Percentiles rank a stretch among this genome's conserved stretches.
These are phyloP conservation scores for Alcedo quadribrachys DNA, from an alignment of 2,797 vertebrate species.

Conservation along the genomic window DNA sequence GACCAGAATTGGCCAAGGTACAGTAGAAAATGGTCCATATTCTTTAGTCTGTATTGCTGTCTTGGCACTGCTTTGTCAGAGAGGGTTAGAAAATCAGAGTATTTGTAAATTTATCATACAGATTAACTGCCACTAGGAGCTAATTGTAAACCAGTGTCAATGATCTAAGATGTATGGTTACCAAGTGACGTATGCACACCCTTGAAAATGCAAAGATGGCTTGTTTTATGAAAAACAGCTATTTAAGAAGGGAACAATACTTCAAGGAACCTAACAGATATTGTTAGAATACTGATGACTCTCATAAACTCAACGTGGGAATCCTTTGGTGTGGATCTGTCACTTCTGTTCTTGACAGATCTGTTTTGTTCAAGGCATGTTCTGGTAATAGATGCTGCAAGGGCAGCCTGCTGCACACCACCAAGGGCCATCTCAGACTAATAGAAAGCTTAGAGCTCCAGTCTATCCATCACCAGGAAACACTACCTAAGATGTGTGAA, in stretches of 20 bases:
- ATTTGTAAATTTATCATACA: background rate
- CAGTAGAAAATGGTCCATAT: background rate
- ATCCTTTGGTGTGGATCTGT: constrained; percentile 24
- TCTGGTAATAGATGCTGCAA: constrained; percentile 32
- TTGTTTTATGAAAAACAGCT: background rate
- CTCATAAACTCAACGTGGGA: background rate
- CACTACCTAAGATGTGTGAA: background rate
- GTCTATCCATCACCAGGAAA: constrained; percentile 33
- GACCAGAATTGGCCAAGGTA: background rate
- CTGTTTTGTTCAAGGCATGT: constrained; percentile 40
- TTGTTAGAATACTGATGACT: constrained; percentile 5
- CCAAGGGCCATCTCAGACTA: constrained; percentile 22
- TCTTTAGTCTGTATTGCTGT: background rate
- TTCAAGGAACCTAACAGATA: background rate
- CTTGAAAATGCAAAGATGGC: background rate
- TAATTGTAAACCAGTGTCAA: background rate
- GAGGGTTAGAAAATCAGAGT: background rate
- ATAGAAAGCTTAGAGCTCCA: constrained; percentile 28
- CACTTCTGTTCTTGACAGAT: constrained; percentile 37
- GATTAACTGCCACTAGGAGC: background rate
- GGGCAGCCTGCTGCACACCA: constrained; percentile 7
- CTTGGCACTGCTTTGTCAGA: background rate
- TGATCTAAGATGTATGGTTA: background rate
- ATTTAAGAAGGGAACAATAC: background rate
- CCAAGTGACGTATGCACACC: accelerated